Conservation (phyloP, 2,888 invertebrate species). For the Cyrtodaria siliqua region DNA sequence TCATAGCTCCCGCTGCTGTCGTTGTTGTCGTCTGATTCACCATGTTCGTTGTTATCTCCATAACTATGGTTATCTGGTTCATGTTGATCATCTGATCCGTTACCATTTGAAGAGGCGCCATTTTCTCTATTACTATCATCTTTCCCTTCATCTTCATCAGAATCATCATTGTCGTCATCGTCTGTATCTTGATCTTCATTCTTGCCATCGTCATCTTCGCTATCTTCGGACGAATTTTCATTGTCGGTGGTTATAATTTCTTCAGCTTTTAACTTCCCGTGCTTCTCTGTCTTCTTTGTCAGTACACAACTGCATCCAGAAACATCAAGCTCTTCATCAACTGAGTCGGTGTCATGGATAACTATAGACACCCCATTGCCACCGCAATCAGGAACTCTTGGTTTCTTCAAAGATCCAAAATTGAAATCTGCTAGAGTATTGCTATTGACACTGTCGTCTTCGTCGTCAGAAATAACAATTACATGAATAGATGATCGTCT, state of each 20-base stretch:
- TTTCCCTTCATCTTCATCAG: constrained; percentile 4
- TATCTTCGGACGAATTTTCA: neutral
- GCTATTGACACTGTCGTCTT: neutral
- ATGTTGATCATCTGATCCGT: too few species aligned
- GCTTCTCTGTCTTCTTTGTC: neutral
- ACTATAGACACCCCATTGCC: neutral
- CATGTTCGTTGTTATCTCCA: neutral
- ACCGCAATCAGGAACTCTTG: too few species aligned
- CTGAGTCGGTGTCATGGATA: neutral
- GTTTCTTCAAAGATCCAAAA: constrained; percentile 13
- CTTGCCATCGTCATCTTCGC: constrained; percentile 11
- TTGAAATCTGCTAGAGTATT: constrained; percentile 11
- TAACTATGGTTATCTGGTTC: neutral
- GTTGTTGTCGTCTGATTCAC: neutral
- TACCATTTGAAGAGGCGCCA: neutral
- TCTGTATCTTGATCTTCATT: constrained; percentile 12
- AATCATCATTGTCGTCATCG: constrained; percentile 1
- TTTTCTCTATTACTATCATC: neutral
- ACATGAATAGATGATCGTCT: neutral
- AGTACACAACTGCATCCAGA: too few species aligned
- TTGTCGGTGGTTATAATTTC: constrained; percentile 18
- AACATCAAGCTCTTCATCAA: too few species aligned
- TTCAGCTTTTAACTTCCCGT: neutral
- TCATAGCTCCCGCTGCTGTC: neutral
- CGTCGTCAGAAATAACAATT: constrained; percentile 31